Conservation (phyloP, 2,888 invertebrate genomes). For the Nudaria mundana region DNA sequence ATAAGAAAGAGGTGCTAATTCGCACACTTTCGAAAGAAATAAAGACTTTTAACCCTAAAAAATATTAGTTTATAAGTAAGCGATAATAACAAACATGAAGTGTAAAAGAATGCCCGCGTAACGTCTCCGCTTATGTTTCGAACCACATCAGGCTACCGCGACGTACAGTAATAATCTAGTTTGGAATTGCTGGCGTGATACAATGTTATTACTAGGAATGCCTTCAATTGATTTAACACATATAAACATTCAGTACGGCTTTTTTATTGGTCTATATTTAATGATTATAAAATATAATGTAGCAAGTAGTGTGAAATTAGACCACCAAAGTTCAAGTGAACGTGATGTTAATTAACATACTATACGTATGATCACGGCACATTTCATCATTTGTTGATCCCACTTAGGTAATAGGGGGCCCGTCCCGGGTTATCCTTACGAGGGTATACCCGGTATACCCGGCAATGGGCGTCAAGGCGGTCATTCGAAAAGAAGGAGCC, state of each 20-base stretch:
- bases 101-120: too few relatives aligned
- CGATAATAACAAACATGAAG: too few relatives aligned
- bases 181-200: slow-evolving; percentile 29
- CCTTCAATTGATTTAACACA: slow-evolving; percentile 35
- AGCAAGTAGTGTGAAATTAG: not conserved
- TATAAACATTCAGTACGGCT: slow-evolving; percentile 11
- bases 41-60: too few relatives aligned
- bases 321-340: not conserved
- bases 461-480: too few relatives aligned
- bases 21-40: too few relatives aligned
- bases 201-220: slow-evolving; percentile 35
- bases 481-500: too few relatives aligned
- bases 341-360: not conserved
- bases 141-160: not conserved
- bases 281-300: not conserved
- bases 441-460: too few relatives aligned
- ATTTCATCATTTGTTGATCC: too few relatives aligned
- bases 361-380: not conserved
- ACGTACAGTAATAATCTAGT: slow-evolving; percentile 20
- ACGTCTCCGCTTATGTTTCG: not conserved
- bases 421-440: too few relatives aligned
- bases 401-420: too few relatives aligned
- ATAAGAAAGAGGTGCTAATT: too few relatives aligned
- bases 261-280: slow-evolving; percentile 1
- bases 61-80: too few relatives aligned